Base-by-base conservation (phyloP, 2,888 invertebrate species). In the Lapara coniferarum region DNA sequence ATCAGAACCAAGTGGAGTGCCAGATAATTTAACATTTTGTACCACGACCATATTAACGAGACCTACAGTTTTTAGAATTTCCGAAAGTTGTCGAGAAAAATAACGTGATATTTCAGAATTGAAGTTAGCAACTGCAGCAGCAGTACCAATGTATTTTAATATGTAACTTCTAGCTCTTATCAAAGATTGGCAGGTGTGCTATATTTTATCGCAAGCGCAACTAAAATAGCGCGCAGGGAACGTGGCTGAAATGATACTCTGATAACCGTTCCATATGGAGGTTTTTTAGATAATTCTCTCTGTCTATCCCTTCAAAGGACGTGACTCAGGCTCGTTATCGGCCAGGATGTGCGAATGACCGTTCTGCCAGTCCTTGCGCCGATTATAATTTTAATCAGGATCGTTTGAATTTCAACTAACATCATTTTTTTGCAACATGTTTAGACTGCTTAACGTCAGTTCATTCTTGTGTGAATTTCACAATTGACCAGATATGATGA, bases 291-390 rank as follows among this genome's bases (percentile, higher is more conserved):
- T 37, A 44, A 66, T 56, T 55, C 12, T 56, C 56, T 13, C 25
- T 66, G 56, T 46, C 51, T 44, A 63, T 49, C 56, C 57, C 46
- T 66, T 14, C 25, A 67, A 49, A 57, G 53, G 37, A 46, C 67
- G 55, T 56, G 46, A 55, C 13, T 55, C 56, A 46, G 16, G 10
- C 25, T n/a, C 53, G 46, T 53, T 63, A 63, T 63, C 63, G 25
- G 53, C 37, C 66, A 63, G 63, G 63, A 63, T 63, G 49, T 63
- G 63, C 63, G 63, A 63, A 63, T 63, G 63, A 63, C 63, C 63
- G 63, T 63, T 63, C 19, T 19, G 63, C 46, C 49, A 63, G 49
- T 13, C 46, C 63, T 63, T 49, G 25, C 56, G 56, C 25, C 56
- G 19, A 49, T 63, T 63, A 63, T 49, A 63, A 49, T 63, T 63